Conservation (phyloP, 1,140 invertebrate species). For the Drosophila nigromelanica region DNA sequence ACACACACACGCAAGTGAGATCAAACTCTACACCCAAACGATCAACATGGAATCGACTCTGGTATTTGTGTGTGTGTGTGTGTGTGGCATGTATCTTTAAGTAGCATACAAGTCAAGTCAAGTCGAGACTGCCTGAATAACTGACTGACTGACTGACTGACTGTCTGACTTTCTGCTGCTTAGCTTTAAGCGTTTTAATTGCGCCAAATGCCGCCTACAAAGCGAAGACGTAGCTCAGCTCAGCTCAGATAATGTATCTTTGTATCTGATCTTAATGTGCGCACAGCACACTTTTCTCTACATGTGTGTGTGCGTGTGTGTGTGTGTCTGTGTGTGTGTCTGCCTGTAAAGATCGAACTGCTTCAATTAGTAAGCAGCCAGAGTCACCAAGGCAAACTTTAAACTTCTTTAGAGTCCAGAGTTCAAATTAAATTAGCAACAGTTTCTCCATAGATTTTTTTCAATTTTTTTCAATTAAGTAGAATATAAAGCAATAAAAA, state of each 20-base stretch:
- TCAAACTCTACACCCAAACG: slow-evolving; percentile 29
- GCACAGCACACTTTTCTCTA: slow-evolving; percentile 8
- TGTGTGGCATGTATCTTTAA: slow-evolving; percentile 77
- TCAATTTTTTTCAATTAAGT: background rate
- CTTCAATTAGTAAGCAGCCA: slow-evolving; percentile 44
- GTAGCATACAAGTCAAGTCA: slow-evolving; percentile 51
- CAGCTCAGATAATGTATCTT: slow-evolving; percentile 73
- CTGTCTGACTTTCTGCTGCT: slow-evolving; percentile 32
- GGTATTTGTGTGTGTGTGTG: slow-evolving; percentile 4
- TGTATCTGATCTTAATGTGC: slow-evolving; percentile 81
- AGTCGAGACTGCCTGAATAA: too few relatives aligned
- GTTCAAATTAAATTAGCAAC: background rate
- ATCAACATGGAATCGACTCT: slow-evolving; percentile 32
- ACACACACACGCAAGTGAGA: background rate
- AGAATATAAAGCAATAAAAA: too few relatives aligned
- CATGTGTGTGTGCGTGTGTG: slow-evolving; percentile 10
- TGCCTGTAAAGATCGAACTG: slow-evolving; percentile 35
- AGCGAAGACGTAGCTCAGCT: slow-evolving; percentile 53
- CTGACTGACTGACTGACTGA: slow-evolving; percentile 25
- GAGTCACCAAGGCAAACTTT: slow-evolving; percentile 23
- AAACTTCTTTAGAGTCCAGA: background rate
- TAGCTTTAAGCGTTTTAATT: slow-evolving; percentile 59
- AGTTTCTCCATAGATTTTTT: background rate
- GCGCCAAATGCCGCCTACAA: slow-evolving; percentile 61
- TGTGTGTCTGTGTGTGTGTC: slow-evolving; percentile 2